These are phyloP conservation scores for Hypena proboscidalis DNA, from an alignment of 2,888 invertebrate species.

Conservation along the genomic window DNA sequence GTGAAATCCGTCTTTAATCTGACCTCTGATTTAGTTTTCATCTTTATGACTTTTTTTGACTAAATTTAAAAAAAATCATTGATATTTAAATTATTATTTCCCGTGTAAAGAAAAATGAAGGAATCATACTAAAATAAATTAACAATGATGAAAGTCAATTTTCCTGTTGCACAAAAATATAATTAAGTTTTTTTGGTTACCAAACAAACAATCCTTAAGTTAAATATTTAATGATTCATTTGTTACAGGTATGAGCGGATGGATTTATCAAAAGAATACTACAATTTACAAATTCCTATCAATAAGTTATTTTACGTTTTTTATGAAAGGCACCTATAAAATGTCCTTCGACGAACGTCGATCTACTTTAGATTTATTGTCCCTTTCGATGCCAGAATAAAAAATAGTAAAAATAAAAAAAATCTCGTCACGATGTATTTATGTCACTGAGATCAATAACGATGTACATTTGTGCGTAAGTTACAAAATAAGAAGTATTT, in stretches of 20 bases:
- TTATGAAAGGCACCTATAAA: slow-evolving; percentile 84
- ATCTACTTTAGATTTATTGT: slow-evolving; percentile 66
- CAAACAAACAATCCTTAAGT: slow-evolving; percentile 46
- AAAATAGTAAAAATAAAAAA: slow-evolving; percentile 29
- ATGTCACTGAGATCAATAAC: slow-evolving; percentile 47
- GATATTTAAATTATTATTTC: too few relatives aligned
- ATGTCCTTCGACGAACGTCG: slow-evolving; percentile 73
- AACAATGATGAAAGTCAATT: not conserved
- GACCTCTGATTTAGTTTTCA: not conserved
- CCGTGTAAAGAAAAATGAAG: too few relatives aligned
- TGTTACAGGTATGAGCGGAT: slow-evolving; percentile 71
- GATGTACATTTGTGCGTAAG: slow-evolving; percentile 32
- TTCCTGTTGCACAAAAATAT: not conserved
- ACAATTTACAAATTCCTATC: slow-evolving; percentile 73
- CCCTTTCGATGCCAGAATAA: slow-evolving; percentile 60
- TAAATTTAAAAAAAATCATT: not conserved
- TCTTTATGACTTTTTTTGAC: slow-evolving; percentile 1
- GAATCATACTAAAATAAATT: too few relatives aligned
- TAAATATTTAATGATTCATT: slow-evolving; percentile 48
- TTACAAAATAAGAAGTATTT: slow-evolving; percentile 28
- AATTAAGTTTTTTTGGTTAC: slow-evolving; percentile 45
- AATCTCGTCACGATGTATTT: slow-evolving; percentile 28
- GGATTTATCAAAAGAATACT: slow-evolving; percentile 76
- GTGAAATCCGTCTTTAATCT: too few relatives aligned
- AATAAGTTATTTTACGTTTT: slow-evolving; percentile 66